Evolutionary conservation across 1,140 invertebrate species (phyloP), one percentile per base, ranked within the genome.

Genomic region (Lutraria rhynchaena): DNA sequence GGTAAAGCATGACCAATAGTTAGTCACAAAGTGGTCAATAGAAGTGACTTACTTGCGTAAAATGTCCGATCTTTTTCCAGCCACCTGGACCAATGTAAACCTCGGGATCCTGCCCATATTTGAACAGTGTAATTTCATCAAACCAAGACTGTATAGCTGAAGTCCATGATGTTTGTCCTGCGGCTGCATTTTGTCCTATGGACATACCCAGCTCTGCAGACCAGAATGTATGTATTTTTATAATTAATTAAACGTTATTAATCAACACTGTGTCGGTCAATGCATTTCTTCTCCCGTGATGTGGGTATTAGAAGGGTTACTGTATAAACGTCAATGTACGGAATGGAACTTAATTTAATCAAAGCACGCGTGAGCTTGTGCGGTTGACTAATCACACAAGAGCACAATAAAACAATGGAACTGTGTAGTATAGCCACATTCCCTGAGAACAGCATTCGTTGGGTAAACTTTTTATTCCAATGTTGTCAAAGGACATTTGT

Each of bases 141-240:
- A 83, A 87, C 89, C 89, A 90, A 49, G 70, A 74, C 33, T 75
- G 67, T 3, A 90, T 77, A 3, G 85, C 87, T 19, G 82, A 74
- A 31, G 82, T 49, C 87, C 87, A 90, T 0, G 67, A 83, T 11
- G 41, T 35, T 67, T 88, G 86, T 13, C 89, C 89, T 0, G 75
- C 86, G 2, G 89, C 89, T 13, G 87, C 84, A 53, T 90, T 90
- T 55, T 90, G 89, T 31, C 89, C 89, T 63, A 88, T 81, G 3
- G 73, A 60, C 57, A 87, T 35, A 15, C 87, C 87, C 17, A 82
- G 70, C 0, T 63, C 82, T 85, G 69, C 9, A 77, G 71, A 46
- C n/a, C 57, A 29, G 1, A n/a, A 2, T 22, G 57, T 57, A 9
- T 22, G n/a, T 22, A 29, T 5, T 9, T n/a, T 4, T 22, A 19